phyloP scores from a whole-genome alignment of 2,797 vertebrate species.

The Diglossa cyanea region DNA sequence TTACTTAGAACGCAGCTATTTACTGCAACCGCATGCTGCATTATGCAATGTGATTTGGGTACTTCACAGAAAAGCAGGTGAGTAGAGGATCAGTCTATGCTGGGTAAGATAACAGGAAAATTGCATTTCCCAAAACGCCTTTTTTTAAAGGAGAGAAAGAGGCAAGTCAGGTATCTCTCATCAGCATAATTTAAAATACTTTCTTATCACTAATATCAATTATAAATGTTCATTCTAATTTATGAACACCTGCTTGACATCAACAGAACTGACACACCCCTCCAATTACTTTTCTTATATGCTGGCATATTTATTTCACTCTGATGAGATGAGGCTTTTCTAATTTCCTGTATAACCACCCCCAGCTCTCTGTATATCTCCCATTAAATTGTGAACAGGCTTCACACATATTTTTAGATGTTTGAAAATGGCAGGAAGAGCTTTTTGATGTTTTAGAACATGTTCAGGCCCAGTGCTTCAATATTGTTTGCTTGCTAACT shows the following conservation, averaged over 20 bases:
- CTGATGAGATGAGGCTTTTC: slow-evolving; percentile 66
- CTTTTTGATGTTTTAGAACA: slow-evolving; percentile 75
- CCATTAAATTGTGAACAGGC: slow-evolving; percentile 77
- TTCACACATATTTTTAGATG: slow-evolving; percentile 73
- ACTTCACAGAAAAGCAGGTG: not conserved
- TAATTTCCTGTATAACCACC: slow-evolving; percentile 75
- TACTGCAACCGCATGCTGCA: not conserved
- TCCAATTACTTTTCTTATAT: slow-evolving; percentile 67
- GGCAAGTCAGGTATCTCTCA: not conserved
- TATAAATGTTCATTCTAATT: slow-evolving; percentile 66
- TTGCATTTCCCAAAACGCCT: not conserved
- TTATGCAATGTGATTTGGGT: not conserved
- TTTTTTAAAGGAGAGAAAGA: not conserved
- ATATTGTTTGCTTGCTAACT: slow-evolving; percentile 34
- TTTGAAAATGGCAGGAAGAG: slow-evolving; percentile 73
- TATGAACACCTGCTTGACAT: slow-evolving; percentile 74
- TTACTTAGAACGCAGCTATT: not conserved
- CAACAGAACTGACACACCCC: slow-evolving; percentile 66
- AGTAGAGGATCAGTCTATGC: not conserved
- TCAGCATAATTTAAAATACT: slow-evolving; percentile 26
- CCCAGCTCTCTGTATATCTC: slow-evolving; percentile 68
- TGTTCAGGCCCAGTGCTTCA: not conserved
- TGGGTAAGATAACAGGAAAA: not conserved
- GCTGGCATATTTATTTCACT: slow-evolving; percentile 71
- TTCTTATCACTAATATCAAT: slow-evolving; percentile 59